Conservation (phyloP, 23 tunicate genomes). For the Clavelina lepadiformis region DNA sequence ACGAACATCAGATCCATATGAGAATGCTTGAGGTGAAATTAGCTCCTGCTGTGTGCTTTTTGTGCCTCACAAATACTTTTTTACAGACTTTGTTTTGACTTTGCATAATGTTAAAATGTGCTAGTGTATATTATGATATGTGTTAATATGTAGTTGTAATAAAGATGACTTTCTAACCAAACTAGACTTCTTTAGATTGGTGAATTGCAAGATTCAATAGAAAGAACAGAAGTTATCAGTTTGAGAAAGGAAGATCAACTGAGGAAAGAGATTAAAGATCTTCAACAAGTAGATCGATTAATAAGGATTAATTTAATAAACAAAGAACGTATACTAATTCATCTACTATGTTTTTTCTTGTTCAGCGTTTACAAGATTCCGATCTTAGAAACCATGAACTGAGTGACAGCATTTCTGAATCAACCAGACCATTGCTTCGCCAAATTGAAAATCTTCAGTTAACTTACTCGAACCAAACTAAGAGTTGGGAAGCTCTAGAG, state of each 20-base stretch:
- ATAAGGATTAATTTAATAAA: too few species aligned
- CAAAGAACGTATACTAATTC: too few species aligned
- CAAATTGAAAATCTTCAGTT: slow-evolving; percentile 81
- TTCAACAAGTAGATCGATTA: slow-evolving; percentile 45
- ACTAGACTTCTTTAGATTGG: too few species aligned
- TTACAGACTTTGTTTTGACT: too few species aligned
- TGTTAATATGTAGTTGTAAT: neutral
- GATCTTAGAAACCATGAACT: slow-evolving; percentile 83
- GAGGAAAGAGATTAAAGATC: slow-evolving; percentile 62
- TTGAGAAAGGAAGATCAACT: slow-evolving; percentile 73
- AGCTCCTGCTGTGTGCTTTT: neutral
- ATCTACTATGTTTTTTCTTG: neutral
- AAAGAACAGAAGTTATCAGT: slow-evolving; percentile 47
- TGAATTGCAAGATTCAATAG: slow-evolving; percentile 43
- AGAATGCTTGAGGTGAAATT: slow-evolving; percentile 19
- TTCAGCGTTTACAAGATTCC: slow-evolving; percentile 78
- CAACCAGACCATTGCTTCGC: slow-evolving; percentile 79
- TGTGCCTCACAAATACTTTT: too few species aligned
- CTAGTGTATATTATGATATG: too few species aligned
- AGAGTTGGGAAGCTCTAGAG: slow-evolving; percentile 83
- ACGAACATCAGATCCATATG: slow-evolving; percentile 75
- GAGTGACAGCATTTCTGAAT: slow-evolving; percentile 57
- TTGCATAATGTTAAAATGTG: too few species aligned
- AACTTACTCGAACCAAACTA: slow-evolving; percentile 63
- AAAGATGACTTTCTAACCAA: too few species aligned